phyloP scores from a whole-genome alignment of 53 echinoderm and acorn worm genomes.

The Hippasteria phrygiana region DNA sequence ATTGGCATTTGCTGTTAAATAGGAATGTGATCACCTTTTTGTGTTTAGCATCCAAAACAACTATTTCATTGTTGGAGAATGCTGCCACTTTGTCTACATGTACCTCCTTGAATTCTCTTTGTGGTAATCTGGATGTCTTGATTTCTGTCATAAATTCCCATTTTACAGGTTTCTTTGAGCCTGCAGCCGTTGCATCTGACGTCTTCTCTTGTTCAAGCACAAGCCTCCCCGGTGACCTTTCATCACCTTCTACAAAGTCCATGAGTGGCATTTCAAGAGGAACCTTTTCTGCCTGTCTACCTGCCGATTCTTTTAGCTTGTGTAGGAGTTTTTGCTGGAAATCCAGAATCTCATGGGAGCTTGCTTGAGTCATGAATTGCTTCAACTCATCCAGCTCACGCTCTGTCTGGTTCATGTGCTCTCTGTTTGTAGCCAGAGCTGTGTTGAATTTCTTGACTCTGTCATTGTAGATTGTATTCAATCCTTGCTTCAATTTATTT shows the following conservation, averaged over 20 bases:
- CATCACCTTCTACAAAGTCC: conserved; percentile 21
- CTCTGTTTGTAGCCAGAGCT: background rate
- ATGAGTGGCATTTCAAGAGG: background rate
- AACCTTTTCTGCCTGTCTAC: background rate
- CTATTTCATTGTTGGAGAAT: too few species aligned
- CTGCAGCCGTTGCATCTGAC: background rate
- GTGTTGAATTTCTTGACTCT: background rate
- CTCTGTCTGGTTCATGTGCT: background rate
- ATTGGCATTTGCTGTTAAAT: too few species aligned
- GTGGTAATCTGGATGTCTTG: background rate
- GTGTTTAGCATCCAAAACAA: too few species aligned
- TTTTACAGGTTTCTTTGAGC: background rate
- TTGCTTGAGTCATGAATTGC: background rate
- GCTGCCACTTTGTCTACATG: too few species aligned
- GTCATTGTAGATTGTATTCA: background rate
- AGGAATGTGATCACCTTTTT: too few species aligned
- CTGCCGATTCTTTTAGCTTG: background rate
- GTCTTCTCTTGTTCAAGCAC: background rate
- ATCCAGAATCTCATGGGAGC: background rate
- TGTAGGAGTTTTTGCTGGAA: background rate
- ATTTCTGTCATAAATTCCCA: background rate
- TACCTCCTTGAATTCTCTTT: background rate
- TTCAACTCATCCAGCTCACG: background rate
- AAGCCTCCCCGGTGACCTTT: background rate
- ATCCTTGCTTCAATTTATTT: background rate